Conservation (phyloP, 2,797 vertebrate species). For the Glossophaga mutica region DNA sequence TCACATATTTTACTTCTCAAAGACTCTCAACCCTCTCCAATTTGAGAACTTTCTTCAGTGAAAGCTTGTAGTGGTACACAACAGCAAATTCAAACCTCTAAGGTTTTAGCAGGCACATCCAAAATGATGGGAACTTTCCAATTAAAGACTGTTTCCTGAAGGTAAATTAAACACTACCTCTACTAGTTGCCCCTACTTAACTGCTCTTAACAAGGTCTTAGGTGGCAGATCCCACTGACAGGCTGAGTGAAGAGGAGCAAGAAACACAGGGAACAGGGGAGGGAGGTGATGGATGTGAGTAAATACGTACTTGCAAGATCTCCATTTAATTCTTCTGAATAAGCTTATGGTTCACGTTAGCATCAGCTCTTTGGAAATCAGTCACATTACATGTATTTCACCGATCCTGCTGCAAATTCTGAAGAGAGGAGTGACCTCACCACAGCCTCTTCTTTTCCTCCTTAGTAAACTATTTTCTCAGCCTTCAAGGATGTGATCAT, state of each 20-base stretch:
- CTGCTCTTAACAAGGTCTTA: not conserved
- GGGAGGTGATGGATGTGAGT: not conserved
- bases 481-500: not conserved
- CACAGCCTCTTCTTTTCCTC: not conserved
- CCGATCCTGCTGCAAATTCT: not conserved
- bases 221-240: not conserved
- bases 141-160: not conserved
- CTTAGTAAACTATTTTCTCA: not conserved
- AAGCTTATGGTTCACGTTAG: not conserved
- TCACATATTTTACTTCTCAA: constrained; percentile 1
- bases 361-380: constrained; percentile 44
- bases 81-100: not conserved
- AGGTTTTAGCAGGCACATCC: not conserved
- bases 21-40: not conserved
- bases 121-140: not conserved
- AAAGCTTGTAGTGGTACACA: not conserved
- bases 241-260: not conserved
- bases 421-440: not conserved
- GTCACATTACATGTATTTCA: not conserved
- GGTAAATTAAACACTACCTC: not conserved
- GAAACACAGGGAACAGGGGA: not conserved
- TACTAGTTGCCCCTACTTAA: not conserved
- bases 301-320: constrained; percentile 8
- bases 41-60: constrained; percentile 23
- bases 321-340: constrained; percentile 34